Evolutionary conservation across 2,888 invertebrate genomes (phyloP), one percentile per base, ranked within the genome.

Genomic region (Candidula unifasciata): DNA sequence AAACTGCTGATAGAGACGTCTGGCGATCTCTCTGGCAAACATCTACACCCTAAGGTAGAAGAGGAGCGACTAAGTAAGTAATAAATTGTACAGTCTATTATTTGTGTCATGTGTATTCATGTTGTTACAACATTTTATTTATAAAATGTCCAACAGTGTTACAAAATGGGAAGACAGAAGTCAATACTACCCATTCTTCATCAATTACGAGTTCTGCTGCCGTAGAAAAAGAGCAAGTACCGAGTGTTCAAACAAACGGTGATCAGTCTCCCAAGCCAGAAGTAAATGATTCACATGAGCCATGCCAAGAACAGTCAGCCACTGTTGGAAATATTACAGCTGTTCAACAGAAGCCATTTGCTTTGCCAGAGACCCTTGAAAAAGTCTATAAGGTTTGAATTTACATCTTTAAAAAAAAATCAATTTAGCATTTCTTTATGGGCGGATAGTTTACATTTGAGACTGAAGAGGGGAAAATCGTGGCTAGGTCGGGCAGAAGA

Each of bases 381-480:
- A 44, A 80, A 69, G 30, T 66, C 33, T 80, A 66, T 69, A 80
- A 68, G 66, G 66, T 80, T 52, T 80, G 80, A 16, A n/a, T 16
- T 18, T 3, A 60, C n/a, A n/a, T n/a, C n/a, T n/a, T n/a, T n/a
- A n/a, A n/a, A n/a, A n/a, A n/a, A n/a, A n/a, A n/a, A n/a, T n/a
- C n/a, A n/a, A n/a, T n/a, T n/a, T n/a, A n/a, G n/a, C n/a, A n/a
- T n/a, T n/a, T n/a, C n/a, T n/a, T n/a, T n/a, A n/a, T n/a, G n/a
- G n/a, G n/a, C n/a, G n/a, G n/a, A n/a, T n/a, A n/a, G n/a, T n/a
- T n/a, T n/a, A n/a, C n/a, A n/a, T n/a, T n/a, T n/a, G n/a, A n/a
- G n/a, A n/a, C n/a, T n/a, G n/a, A n/a, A n/a, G n/a, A n/a, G n/a
- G n/a, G n/a, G n/a, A n/a, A n/a, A n/a, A n/a, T n/a, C n/a, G n/a